phyloP scores from a whole-genome alignment of 2,888 invertebrate species.

The Eupeodes latifasciatus region DNA sequence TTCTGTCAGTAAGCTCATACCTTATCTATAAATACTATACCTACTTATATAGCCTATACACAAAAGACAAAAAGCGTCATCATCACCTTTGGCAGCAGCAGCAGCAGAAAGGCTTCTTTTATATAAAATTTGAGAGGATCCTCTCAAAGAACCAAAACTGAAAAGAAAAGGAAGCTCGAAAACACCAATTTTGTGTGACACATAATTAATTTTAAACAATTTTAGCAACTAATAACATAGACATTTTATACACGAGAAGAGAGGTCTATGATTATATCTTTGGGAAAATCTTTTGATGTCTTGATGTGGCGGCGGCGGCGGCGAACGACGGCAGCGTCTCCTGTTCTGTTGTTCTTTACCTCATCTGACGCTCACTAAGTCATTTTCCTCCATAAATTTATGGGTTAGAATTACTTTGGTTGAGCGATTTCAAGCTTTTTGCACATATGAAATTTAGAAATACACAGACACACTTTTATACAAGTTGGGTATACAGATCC shows the following conservation, averaged over 20 bases:
- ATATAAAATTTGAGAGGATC: neutral
- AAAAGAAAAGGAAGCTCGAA: conserved; percentile 13
- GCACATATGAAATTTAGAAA: conserved; percentile 6
- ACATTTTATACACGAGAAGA: conserved; percentile 43
- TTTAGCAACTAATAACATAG: conserved; percentile 66
- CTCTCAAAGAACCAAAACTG: neutral
- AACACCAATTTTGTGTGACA: conserved; percentile 59
- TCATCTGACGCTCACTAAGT: neutral
- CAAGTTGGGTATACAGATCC: neutral
- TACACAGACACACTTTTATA: neutral
- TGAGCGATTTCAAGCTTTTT: conserved; percentile 37
- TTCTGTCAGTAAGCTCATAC: too few species aligned
- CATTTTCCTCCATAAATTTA: neutral
- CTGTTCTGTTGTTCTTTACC: neutral
- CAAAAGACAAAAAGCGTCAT: neutral
- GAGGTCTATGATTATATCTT: conserved; percentile 64
- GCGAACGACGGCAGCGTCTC: neutral
- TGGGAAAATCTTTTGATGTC: conserved; percentile 43
- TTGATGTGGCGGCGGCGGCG: neutral
- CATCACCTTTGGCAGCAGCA: neutral
- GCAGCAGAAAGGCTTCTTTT: too few species aligned
- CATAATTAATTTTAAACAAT: conserved; percentile 76
- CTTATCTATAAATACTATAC: too few species aligned
- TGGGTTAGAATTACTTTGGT: conserved; percentile 14
- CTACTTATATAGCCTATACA: too few species aligned